Evolutionary conservation across 2,888 invertebrate species (phyloP).

Genomic region (Hydrotaea diabolus): DNA sequence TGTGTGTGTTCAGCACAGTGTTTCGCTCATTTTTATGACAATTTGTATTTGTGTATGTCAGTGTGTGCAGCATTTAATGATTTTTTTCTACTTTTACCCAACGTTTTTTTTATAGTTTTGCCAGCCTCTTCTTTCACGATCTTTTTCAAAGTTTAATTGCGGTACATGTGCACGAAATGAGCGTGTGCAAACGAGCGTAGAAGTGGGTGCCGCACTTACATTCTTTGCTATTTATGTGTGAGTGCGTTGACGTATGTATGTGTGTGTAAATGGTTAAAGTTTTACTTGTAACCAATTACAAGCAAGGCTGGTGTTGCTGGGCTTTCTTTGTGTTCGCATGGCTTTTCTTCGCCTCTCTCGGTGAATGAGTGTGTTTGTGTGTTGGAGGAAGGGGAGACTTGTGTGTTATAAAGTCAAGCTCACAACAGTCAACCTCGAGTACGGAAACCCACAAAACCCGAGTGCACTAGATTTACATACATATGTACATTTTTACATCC

Average conservation of each 20-base stretch:
- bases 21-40: slow-evolving; percentile 20
- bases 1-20: neutral
- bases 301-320: neutral
- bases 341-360: neutral
- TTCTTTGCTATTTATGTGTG: neutral
- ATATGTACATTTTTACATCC: neutral
- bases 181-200: neutral
- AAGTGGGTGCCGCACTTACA: too few species aligned
- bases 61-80: slow-evolving; percentile 10
- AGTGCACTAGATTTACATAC: neutral
- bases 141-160: slow-evolving; percentile 9
- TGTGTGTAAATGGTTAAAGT: slow-evolving; percentile 23
- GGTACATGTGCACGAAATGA: neutral
- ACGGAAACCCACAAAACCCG: neutral
- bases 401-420: slow-evolving; percentile 25
- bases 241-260: neutral
- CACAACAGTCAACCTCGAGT: neutral
- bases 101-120: slow-evolving; percentile 8
- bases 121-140: neutral
- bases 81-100: slow-evolving; percentile 11
- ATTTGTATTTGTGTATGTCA: too few species aligned
- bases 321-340: neutral
- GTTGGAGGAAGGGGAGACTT: too few species aligned
- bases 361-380: too few species aligned
- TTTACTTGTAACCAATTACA: slow-evolving; percentile 40